Base-by-base conservation (phyloP, 2,113 vertebrate genomes). In the Phyllostomus discolor region DNA sequence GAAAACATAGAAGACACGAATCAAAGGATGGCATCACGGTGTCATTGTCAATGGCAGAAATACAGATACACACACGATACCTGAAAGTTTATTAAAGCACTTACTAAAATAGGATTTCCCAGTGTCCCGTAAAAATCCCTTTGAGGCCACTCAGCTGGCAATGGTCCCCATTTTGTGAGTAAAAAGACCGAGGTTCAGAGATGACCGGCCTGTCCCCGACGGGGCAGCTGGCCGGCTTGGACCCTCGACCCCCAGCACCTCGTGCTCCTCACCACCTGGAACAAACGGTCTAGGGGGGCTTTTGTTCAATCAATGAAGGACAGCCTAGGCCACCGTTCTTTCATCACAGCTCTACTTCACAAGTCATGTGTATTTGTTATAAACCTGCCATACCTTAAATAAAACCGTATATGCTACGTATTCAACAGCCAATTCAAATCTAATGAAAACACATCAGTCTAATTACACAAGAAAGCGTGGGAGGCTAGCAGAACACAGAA, bases 341-440 rank as follows among this genome's bases (percentile, higher is more conserved):
- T 76, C 54, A 88, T 76, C 48, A 57, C 16, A 73, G 43, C 19
- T 75, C n/a, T 17, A 57, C 62, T 94, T 92, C 14, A 8, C 20
- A 91, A 94, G n/a, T 41, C 54, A 88, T 67, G 54, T 72, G 72
- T 70, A 81, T 73, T 57, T 70, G 87, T 46, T 87, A 76, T 8
- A 87, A 90, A 79, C 1, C 43, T 96, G 24, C 88, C 24, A 35
- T 33, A 80, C 73, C 10, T 73, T 91, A 94, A 89, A 92, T 12
- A 90, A 93, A 91, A 79, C 50, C 41, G 26, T 87, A 80, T 69
- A 88, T 35, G 48, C 62, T 95, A 82, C 59, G 94, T 79, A 83
- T 94, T 92, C 80, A 66, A 67, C 1, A 46, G 35, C 4, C 75
- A 83, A n/a, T 43, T 89, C 35, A 22, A 88, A 54, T 26, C 22